Base-by-base conservation (phyloP, 2,888 invertebrate genomes). In the Elgonia sp. region DNA sequence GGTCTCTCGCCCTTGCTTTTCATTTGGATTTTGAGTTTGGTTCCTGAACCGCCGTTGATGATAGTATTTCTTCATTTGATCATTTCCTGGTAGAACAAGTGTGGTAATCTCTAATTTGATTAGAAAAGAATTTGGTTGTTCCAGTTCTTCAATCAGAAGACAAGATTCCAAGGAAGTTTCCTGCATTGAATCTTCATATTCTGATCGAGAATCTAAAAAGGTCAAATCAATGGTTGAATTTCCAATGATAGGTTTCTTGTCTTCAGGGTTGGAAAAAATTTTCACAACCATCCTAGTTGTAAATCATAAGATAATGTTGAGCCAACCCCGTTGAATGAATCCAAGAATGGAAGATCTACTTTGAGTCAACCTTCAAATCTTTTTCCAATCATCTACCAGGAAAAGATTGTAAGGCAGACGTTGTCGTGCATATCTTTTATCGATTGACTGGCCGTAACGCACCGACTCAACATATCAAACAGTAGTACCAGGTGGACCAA, bases 361-460 rank as follows among this genome's bases (percentile, higher is more conserved):
- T 46, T 14, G 2, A 14, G 2, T 46, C 5, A 5, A 29, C 16
- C 16, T n/a, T 53, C n/a, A n/a, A 53, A 0, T 53, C 16, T 3
- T 53, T 53, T 16, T 14, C 16, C 0, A 53, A 14, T 14, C 4
- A 39, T 18, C 14, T 50, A 50, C 50, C 5, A 69, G 29, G 53
- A 50, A 63, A 29, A 16, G 65, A 21, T 18, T n/a, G 16, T 16
- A n/a, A 42, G 37, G 20, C 39, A 70, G 53, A 60, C 70, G 37
- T 65, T 62, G 8, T 42, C 67, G 53, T 84, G 77, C 81, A 67
- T 62, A 87, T 69, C 76, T 62, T 55, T 89, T 90, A 91, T 88
- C 90, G 89, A 93, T 93, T 93, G 94, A 93, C 94, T 94, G 93
- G 93, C 94, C 91, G 92, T 93, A 93, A 93, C 91, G 39, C 91